Conservation (phyloP, 1,140 invertebrate genomes). For the Ephestia elutella region DNA sequence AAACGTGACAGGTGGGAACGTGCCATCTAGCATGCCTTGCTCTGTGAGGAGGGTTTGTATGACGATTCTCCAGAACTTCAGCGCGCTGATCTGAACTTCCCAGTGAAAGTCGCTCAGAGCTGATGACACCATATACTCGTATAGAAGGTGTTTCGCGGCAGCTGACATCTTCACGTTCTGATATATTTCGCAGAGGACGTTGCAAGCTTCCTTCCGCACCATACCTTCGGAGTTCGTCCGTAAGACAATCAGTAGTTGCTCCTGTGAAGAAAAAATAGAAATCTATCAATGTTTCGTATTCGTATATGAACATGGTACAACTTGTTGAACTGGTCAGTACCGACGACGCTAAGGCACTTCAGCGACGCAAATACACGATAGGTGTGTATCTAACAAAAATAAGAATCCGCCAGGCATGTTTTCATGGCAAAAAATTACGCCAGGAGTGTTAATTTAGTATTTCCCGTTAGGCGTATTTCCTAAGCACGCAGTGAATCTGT, state of each 20-base stretch:
- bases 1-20: slow-evolving; percentile 84
- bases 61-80: slow-evolving; percentile 82
- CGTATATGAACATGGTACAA: no score
- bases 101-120: slow-evolving; percentile 83
- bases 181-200: slow-evolving; percentile 79
- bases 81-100: slow-evolving; percentile 83
- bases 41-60: slow-evolving; percentile 78
- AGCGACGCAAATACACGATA: no score
- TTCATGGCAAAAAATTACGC: no score
- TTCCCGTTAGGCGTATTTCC: no score
- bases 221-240: slow-evolving; percentile 83
- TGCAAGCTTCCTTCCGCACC: slow-evolving; percentile 81
- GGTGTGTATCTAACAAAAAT: no score
- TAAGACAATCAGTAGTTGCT: slow-evolving; percentile 77
- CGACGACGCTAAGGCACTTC: no score
- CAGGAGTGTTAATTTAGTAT: no score
- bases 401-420: no score
- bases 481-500: no score
- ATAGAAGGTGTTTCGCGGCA: slow-evolving; percentile 64
- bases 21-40: slow-evolving; percentile 86
- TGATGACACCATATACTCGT: slow-evolving; percentile 77
- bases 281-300: neutral
- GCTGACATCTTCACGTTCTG: slow-evolving; percentile 77
- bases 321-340: no score
- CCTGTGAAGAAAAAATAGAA: slow-evolving; percentile 67